Base-by-base conservation (phyloP, 2,797 vertebrate genomes). In the Tenualosa thibaudeaui region DNA sequence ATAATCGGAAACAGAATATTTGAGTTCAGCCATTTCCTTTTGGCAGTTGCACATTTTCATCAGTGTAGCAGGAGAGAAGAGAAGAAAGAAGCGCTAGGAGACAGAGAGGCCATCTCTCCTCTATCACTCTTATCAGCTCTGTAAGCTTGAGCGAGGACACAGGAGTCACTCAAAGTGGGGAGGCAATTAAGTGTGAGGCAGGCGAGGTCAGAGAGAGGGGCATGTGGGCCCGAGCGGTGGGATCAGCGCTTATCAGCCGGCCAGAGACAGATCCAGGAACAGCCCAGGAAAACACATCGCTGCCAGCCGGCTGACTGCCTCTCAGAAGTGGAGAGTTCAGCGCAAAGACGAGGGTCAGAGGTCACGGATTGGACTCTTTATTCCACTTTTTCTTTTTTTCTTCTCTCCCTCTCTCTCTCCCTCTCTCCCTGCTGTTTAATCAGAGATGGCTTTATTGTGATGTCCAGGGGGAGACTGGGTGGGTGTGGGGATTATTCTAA, bases 151-250 rank as follows among this genome's bases (percentile, higher is more conserved):
- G 88, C 90, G 89, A 89, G 81, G 86, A 91, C 91, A 93, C 90
- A 90, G 84, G 87, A 89, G 89, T 91, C 90, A 89, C 90, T 93
- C 90, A 92, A 92, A 75, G 89, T 88, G 86, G 85, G 60, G 68
- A 92, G 89, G 92, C 92, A 93, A 94, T 94, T 94, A 93, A 90
- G 83, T 85, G 9, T 81, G 90, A 92, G 91, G 90, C 86, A 46
- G 82, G 43, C 89, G 88, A 89, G 93, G 92, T 94, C 93, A 93
- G 84, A 85, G 85, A 91, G 87, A 83, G 43, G 85, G 83, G 88
- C 85, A 86, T 84, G 49, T 75, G 81, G 87, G 89, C 58, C 81
- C 12, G 13, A 31, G 68, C 13, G 3, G 86, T 89, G 65, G 88
- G 88, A 93, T 92, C 89, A 89, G 86, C 90, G 86, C 90, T 93